Evolutionary conservation across 1,140 invertebrate species (phyloP).

Genomic region (Drosophila punjabiensis): DNA sequence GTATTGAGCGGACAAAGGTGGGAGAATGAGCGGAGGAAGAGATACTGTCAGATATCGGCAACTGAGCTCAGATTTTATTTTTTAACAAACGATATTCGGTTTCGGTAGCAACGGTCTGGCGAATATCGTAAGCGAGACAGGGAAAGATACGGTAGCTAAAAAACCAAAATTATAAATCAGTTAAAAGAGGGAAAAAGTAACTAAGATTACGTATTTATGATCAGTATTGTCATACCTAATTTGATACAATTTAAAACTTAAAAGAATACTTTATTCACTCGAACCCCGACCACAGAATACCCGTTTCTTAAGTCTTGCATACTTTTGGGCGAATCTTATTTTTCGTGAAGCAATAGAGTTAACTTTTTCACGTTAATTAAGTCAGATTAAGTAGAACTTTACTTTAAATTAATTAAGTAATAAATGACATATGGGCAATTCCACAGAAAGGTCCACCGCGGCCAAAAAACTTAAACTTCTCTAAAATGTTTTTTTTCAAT

Average conservation of each 20-base stretch:
- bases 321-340: neutral
- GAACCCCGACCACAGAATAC: neutral
- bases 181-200: neutral
- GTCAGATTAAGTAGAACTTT: neutral
- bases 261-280: neutral
- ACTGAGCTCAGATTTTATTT: slow-evolving; percentile 28
- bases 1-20: slow-evolving; percentile 24
- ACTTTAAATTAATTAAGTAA: neutral
- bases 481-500: too few relatives aligned
- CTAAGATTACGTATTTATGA: neutral
- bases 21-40: slow-evolving; percentile 11
- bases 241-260: neutral
- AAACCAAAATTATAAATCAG: neutral
- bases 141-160: neutral
- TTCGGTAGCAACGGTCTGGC: too few relatives aligned
- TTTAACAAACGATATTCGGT: slow-evolving; percentile 15
- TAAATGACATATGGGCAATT: too few relatives aligned
- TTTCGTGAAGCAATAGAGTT: too few relatives aligned
- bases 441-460: too few relatives aligned
- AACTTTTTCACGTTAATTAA: too few relatives aligned
- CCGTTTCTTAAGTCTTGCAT: neutral
- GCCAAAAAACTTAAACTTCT: too few relatives aligned
- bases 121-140: slow-evolving; percentile 25
- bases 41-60: slow-evolving; percentile 16
- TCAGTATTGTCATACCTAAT: neutral